Evolutionary conservation across 2,113 vertebrate genomes (phyloP).

Genomic region (Ondatra zibethicus): DNA sequence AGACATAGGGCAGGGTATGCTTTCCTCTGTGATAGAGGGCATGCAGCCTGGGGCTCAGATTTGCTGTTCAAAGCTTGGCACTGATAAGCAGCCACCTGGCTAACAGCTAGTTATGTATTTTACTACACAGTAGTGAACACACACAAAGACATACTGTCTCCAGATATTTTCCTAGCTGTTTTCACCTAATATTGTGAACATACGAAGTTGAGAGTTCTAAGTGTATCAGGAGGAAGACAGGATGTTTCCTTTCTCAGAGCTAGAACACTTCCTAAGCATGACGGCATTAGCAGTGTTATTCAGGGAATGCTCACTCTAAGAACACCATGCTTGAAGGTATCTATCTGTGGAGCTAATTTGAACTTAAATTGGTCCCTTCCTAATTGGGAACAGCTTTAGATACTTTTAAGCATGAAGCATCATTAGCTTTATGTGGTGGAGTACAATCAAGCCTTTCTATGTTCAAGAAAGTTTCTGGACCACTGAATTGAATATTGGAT

Average conservation of each 20-base stretch:
- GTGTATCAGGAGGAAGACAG: neutral
- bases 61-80: conserved; percentile 61
- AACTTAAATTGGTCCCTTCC: neutral
- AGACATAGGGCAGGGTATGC: conserved; percentile 44
- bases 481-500: neutral
- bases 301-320: neutral
- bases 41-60: conserved; percentile 61
- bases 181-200: neutral
- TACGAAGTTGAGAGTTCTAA: neutral
- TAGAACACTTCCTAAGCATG: neutral
- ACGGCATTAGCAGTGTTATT: neutral
- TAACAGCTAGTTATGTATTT: conserved; percentile 50
- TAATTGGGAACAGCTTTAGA: conserved; percentile 7
- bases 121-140: conserved; percentile 37
- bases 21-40: conserved; percentile 56
- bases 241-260: neutral
- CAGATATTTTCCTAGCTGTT: neutral
- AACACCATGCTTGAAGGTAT: neutral
- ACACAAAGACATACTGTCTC: neutral
- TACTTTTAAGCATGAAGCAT: neutral
- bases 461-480: neutral
- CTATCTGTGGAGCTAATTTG: conserved; percentile 50
- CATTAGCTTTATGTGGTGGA: conserved; percentile 15
- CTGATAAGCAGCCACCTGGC: conserved; percentile 63
- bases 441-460: neutral